Base-by-base conservation (phyloP, 1,140 invertebrate genomes). In the Lerema accius region DNA sequence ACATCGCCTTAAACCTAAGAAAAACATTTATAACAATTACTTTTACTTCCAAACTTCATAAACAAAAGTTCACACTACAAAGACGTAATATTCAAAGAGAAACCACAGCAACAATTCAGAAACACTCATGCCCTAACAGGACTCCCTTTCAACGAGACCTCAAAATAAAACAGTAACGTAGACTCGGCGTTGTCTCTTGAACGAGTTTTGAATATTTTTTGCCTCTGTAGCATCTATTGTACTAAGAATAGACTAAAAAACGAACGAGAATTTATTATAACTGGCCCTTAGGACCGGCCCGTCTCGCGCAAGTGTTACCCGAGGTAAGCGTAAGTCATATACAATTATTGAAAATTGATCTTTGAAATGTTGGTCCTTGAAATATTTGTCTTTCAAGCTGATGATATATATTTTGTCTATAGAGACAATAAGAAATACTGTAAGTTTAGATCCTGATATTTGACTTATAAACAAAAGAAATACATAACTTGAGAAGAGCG, bases 181-280 rank as follows among this genome's bases (percentile, higher is more conserved):
- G 9, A 11, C 50, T 23, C 53, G 26, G 45, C 55, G 42, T n/a
- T 58, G 55, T 58, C 42, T 37, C 42, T 11, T 45, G 55, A 37
- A 58, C 55, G 42, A 58, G 55, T 58, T 58, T 46, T 58, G 14
- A 58, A 51, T 51, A 46, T 46, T 58, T 58, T 58, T 58, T 19
- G 13, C 16, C 40, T 58, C 45, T 19, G 13, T 32, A 42, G 5
- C 16, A 13, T 46, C 53, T 58, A 58, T 58, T 58, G 53, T 58
- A 58, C 53, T 58, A 58, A 58, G 53, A 58, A 58, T 58, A 58
- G 53, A 58, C 26, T 35, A 32, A 45, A 58, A 58, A 46, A 58
- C 23, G 26, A 56, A 45, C 14, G n/a, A 46, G 23, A 9, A 32
- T 46, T 46, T 58, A 35, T 58, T 51, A 51, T 45, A 58, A 35